phyloP scores from a whole-genome alignment of 2,113 vertebrate genomes.

The Dendrocopos noguchii region DNA sequence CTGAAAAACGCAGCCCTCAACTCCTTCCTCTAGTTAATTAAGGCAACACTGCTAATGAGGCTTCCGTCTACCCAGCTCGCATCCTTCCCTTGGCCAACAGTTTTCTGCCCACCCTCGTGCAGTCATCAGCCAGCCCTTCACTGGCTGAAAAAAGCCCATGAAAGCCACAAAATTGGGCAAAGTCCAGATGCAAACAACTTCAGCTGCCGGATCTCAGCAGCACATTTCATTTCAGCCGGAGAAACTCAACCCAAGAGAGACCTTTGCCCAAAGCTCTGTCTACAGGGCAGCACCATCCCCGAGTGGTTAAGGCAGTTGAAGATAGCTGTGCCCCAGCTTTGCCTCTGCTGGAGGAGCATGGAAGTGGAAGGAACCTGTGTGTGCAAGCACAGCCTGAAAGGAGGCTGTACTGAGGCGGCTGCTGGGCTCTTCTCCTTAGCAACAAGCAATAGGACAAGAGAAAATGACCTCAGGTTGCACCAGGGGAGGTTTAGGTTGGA shows the following conservation, averaged over 20 bases:
- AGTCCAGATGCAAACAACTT: not conserved
- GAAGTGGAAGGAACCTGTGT: not conserved
- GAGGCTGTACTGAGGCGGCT: too few relatives aligned
- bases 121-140: not conserved
- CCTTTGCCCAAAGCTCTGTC: not conserved
- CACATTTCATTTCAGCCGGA: not conserved
- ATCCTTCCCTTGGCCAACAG: not conserved
- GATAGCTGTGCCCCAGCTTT: not conserved
- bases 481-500: too few relatives aligned
- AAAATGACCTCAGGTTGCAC: too few relatives aligned
- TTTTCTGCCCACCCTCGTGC: not conserved
- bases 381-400: too few relatives aligned
- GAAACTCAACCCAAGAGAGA: not conserved
- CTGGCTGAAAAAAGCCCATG: rapidly evolving
- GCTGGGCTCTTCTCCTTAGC: too few relatives aligned
- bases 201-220: not conserved
- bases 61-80: not conserved
- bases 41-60: not conserved
- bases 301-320: not conserved
- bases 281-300: rapidly evolving
- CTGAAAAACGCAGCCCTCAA: not conserved
- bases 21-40: not conserved
- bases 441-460: too few relatives aligned
- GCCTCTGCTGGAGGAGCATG: rapidly evolving
- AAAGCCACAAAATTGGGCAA: not conserved